Percentiles rank a stretch among this genome's conserved stretches.
Evolutionary conservation across 2,888 invertebrate genomes (phyloP).

Genomic region (Sepiola atlantica): DNA sequence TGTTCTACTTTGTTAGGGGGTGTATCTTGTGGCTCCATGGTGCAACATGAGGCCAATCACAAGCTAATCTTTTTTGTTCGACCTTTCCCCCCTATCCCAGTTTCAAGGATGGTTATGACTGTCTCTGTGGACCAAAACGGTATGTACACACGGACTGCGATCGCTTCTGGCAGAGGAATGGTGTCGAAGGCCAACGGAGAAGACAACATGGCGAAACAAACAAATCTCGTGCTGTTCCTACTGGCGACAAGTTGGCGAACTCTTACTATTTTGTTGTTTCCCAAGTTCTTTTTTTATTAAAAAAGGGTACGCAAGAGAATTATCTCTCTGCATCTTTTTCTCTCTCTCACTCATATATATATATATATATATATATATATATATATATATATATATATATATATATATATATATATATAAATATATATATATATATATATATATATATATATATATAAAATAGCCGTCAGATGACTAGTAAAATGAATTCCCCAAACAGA

Average conservation of each 20-base stretch:
- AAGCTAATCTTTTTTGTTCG: not conserved
- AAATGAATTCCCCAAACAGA: no score
- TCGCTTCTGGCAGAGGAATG: not conserved
- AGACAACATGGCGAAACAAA: constrained; percentile 20
- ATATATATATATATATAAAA: no score
- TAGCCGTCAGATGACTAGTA: no score
- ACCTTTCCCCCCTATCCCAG: no score
- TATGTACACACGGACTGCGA: not conserved
- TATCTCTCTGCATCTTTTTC: no score
- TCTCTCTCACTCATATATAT: no score
- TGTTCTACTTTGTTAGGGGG: not conserved
- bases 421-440: not conserved
- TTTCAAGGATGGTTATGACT: not conserved
- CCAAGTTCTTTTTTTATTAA: not conserved
- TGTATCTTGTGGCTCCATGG: not conserved
- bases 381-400: not conserved
- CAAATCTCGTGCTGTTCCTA: constrained; percentile 18
- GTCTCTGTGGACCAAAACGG: not conserved
- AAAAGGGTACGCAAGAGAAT: not conserved
- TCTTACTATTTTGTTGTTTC: not conserved
- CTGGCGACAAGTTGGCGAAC: not conserved
- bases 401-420: not conserved
- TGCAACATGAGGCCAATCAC: not conserved
- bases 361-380: not conserved
- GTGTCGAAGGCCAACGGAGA: not conserved